Conservation (phyloP, 2,888 invertebrate species). For the Pharmacophagus antenor region DNA sequence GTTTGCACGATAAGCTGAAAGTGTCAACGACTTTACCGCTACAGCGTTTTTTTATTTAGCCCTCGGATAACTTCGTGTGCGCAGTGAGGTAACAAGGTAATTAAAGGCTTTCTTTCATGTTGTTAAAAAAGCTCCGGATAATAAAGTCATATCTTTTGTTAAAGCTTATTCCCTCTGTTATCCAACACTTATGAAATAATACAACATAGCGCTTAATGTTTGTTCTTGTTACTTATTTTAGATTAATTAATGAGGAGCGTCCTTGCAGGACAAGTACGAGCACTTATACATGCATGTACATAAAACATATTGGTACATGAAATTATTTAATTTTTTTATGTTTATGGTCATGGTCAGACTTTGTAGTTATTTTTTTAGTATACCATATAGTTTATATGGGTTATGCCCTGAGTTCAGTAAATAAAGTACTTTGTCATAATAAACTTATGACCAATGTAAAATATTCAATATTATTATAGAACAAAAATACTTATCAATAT, state of each 20-base stretch:
- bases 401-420: no score
- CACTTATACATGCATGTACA: no score
- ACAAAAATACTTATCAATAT: no score
- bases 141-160: not conserved
- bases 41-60: constrained; percentile 14
- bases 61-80: constrained; percentile 15
- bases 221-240: not conserved
- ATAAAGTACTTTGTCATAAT: no score
- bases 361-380: no score
- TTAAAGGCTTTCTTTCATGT: constrained; percentile 14
- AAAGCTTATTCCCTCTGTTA: not conserved
- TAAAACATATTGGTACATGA: no score
- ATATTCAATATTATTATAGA: no score
- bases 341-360: no score
- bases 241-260: not conserved
- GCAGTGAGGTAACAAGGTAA: constrained; percentile 9
- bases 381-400: no score
- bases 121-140: not conserved
- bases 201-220: not conserved
- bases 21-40: constrained; percentile 32
- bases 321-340: no score
- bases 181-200: not conserved
- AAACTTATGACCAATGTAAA: no score
- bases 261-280: no score
- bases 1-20: constrained; percentile 33